A percentile compares a stretch with the other conserved stretches of the same genome.
These are phyloP conservation scores for Ennomos quercinarius DNA, from an alignment of 2,888 invertebrate species.

Conservation along the genomic window DNA sequence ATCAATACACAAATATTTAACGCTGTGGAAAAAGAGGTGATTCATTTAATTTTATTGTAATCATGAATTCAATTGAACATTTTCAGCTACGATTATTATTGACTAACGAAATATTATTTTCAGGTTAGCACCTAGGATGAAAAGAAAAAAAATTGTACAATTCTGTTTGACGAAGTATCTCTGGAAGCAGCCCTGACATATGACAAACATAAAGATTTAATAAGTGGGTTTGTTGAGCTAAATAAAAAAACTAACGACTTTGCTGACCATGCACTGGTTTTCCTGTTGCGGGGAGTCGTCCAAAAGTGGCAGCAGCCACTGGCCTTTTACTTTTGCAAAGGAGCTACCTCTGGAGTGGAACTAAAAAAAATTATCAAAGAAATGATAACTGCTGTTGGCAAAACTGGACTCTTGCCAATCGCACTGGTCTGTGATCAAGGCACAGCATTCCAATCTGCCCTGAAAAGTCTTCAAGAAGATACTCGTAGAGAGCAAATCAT, in stretches of 20 bases:
- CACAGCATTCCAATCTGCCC: not conserved
- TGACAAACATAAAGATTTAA: conserved; percentile 7
- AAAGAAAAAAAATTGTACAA: conserved; percentile 3
- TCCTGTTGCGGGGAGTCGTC: conserved; percentile 28
- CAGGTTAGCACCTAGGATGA: conserved; percentile 1
- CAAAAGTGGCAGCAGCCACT: conserved; percentile 30
- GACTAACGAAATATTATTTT: not conserved
- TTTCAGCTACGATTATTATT: not conserved
- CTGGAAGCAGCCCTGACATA: conserved; percentile 1
- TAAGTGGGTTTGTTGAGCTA: conserved; percentile 12
- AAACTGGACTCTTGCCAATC: not conserved
- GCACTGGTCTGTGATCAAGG: not conserved
- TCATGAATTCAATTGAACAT: not conserved
- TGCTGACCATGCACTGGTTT: conserved; percentile 30
- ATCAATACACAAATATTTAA: conserved; percentile 6
- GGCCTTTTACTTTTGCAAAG: conserved; percentile 31
- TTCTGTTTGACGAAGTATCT: conserved; percentile 2
- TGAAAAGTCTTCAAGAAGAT: not conserved
- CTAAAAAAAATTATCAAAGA: conserved; percentile 19
- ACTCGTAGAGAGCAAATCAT: not conserved
- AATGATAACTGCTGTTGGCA: conserved; percentile 12
- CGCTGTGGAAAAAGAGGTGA: conserved; percentile 4
- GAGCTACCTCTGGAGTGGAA: conserved; percentile 13
- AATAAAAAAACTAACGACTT: conserved; percentile 14
- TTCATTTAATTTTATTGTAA: not conserved